Conservation (phyloP, 2,888 invertebrate genomes). For the Clunio marinus region DNA sequence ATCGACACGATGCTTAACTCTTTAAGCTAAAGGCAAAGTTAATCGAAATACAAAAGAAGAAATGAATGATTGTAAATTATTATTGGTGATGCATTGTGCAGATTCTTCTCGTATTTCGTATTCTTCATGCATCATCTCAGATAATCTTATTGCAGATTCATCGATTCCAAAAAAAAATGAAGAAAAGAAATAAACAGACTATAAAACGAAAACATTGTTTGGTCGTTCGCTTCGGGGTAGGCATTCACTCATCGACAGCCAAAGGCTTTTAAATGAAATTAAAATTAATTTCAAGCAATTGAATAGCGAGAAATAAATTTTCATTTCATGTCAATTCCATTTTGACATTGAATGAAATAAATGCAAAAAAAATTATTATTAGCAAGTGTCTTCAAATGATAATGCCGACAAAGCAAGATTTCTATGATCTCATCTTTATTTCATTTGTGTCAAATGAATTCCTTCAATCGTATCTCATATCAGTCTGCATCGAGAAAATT, state of each 20-base stretch:
- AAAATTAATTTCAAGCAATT: neutral
- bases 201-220: neutral
- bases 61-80: slow-evolving; percentile 28
- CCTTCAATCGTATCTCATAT: neutral
- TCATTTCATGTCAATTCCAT: neutral
- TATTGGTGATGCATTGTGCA: slow-evolving; percentile 27
- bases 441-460: neutral
- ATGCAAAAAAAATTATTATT: neutral
- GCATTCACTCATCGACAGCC: slow-evolving; percentile 10
- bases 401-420: slow-evolving; percentile 13
- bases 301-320: neutral
- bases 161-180: neutral
- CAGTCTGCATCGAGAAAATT: neutral
- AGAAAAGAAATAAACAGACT: neutral
- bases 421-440: neutral
- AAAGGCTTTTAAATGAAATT: neutral
- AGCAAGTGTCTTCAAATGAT: neutral
- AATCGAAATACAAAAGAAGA: neutral
- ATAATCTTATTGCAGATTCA: slow-evolving; percentile 35
- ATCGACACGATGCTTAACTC: neutral
- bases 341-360: slow-evolving; percentile 25
- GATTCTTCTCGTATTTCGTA: neutral
- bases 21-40: neutral
- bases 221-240: neutral
- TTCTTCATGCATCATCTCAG: slow-evolving; percentile 33